A percentile compares a stretch with the other conserved stretches of the same genome.
These are phyloP conservation scores for Apteryx owenii DNA, from an alignment of 2,113 vertebrate genomes.

Conservation along the genomic window DNA sequence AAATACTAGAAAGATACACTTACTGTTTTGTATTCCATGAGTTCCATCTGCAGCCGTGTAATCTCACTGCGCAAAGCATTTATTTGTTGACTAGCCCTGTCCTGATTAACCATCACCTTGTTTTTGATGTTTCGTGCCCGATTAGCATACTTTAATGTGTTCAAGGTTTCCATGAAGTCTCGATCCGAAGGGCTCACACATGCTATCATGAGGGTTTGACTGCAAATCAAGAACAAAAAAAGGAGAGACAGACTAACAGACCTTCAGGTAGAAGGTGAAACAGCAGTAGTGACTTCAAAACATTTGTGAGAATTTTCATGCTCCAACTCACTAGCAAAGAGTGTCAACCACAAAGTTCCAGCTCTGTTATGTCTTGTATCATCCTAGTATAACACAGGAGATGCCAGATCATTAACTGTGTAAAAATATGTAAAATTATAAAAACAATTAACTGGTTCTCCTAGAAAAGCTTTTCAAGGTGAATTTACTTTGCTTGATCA, in stretches of 20 bases:
- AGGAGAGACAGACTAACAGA: not conserved
- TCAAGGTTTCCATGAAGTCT: constrained; percentile 99
- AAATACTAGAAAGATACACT: constrained; percentile 25
- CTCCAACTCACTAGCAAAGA: not conserved
- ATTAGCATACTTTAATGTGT: constrained; percentile 95
- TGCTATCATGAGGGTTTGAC: constrained; percentile 97
- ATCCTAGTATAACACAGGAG: not conserved
- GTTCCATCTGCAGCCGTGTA: constrained; percentile 94
- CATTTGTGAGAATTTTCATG: not conserved
- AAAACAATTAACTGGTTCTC: not conserved
- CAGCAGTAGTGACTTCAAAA: not conserved
- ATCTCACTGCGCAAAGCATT: constrained; percentile 92
- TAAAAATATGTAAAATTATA: not conserved
- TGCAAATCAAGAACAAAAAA: constrained; percentile 66
- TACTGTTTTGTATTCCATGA: constrained; percentile 98
- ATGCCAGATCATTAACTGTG: not conserved
- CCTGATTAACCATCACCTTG: constrained; percentile 96
- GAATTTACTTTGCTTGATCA: not conserved
- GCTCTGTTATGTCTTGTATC: not conserved
- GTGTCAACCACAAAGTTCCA: not conserved
- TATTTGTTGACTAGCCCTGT: constrained; percentile 96
- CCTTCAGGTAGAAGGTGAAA: not conserved
- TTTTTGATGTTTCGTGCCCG: constrained; percentile 98
- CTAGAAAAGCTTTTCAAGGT: not conserved
- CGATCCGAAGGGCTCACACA: constrained; percentile 97